These are phyloP conservation scores for Apotomis betuletana DNA, from an alignment of 2,888 invertebrate species.

Conservation along the genomic window DNA sequence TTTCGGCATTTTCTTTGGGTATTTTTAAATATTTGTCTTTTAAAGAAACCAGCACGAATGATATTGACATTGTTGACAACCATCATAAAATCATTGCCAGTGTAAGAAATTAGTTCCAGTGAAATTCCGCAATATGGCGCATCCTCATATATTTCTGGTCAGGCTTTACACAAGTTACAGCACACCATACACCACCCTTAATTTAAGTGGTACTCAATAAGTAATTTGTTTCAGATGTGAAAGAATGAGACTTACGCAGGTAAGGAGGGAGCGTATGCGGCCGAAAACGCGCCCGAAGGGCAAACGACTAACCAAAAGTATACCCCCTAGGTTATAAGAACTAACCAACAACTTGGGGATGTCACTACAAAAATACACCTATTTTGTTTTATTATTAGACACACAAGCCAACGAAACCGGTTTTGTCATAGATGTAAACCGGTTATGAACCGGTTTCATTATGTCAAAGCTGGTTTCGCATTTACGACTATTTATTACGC, in stretches of 20 bases:
- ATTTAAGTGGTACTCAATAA: background rate
- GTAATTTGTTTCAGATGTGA: conserved; percentile 67
- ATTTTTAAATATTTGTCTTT: too few species aligned
- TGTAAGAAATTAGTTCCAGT: too few species aligned
- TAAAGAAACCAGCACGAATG: too few species aligned
- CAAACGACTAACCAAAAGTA: conserved; percentile 8
- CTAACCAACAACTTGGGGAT: conserved; percentile 13
- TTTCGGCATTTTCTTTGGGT: too few species aligned
- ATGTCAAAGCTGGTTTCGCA: background rate
- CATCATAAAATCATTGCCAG: too few species aligned
- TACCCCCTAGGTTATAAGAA: conserved; percentile 26
- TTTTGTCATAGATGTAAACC: background rate
- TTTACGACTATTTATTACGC: background rate
- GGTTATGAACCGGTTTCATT: too few species aligned
- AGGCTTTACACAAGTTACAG: too few species aligned
- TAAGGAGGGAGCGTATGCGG: conserved; percentile 66
- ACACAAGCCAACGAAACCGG: background rate
- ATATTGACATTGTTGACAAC: too few species aligned
- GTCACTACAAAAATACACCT: conserved; percentile 10
- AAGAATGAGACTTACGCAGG: conserved; percentile 71
- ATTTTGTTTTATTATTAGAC: background rate
- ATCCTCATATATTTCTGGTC: too few species aligned
- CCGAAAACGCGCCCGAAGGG: conserved; percentile 38
- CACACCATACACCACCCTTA: too few species aligned
- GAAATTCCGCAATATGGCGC: too few species aligned